Percentiles rank a stretch among this genome's conserved stretches.
These are phyloP conservation scores for Siphamia tubifer DNA, from an alignment of 2,113 vertebrate genomes.

Conservation along the genomic window DNA sequence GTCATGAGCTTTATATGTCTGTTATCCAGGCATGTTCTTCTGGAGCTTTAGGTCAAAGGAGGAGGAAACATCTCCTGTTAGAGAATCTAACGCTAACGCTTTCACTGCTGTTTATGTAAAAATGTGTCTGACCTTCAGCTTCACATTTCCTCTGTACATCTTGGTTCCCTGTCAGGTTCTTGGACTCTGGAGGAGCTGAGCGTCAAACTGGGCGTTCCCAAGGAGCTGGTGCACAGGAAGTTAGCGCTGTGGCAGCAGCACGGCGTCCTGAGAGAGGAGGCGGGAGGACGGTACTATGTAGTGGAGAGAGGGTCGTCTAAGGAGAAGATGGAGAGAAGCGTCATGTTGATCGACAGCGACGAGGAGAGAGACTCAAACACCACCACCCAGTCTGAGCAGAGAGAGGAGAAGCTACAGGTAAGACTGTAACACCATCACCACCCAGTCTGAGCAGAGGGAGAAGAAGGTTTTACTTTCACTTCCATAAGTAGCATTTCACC, in stretches of 20 bases:
- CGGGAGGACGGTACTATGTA: conserved; percentile 84
- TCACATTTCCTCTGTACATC: neutral
- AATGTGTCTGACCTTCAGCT: no score
- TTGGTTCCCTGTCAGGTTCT: conserved; percentile 68
- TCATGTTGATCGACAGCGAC: conserved; percentile 93
- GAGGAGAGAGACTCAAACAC: conserved; percentile 97
- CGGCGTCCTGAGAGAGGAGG: conserved; percentile 90
- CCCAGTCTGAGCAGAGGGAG: conserved; percentile 96
- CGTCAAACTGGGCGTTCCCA: conserved; percentile 85
- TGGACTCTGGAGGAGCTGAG: conserved; percentile 93
- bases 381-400: conserved; percentile 95
- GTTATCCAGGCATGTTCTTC: no score
- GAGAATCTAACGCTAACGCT: no score
- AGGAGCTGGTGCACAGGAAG: conserved; percentile 88
- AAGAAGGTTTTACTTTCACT: no score
- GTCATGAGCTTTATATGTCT: no score
- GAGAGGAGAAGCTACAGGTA: conserved; percentile 98
- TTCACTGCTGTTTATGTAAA: no score
- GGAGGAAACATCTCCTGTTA: no score
- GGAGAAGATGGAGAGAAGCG: conserved; percentile 85
- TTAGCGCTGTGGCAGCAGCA: conserved; percentile 96
- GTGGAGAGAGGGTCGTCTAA: conserved; percentile 88
- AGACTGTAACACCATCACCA: conserved; percentile 96
- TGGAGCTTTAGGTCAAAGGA: no score
- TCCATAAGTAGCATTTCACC: no score